Conservation (phyloP, 2,113 vertebrate species). For the Sus scrofa region DNA sequence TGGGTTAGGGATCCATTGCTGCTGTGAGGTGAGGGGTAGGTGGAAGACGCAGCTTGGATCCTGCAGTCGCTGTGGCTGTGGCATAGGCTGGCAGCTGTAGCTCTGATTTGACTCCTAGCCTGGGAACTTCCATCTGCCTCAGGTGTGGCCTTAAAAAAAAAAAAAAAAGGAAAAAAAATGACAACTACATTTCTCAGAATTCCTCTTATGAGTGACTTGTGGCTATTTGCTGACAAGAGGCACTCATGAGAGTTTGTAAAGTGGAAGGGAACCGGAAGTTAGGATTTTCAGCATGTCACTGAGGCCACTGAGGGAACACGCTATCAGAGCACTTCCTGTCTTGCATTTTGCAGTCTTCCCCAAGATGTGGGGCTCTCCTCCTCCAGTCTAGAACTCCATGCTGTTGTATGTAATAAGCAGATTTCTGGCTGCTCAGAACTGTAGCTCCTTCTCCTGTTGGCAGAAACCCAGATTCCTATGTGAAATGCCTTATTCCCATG, state of each 20-base stretch:
- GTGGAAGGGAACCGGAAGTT: not conserved
- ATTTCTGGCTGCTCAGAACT: not conserved
- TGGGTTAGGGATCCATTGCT: no score
- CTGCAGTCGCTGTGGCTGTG: no score
- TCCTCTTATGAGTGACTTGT: not conserved
- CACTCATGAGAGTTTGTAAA: not conserved
- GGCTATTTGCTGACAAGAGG: not conserved
- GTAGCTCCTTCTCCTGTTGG: not conserved
- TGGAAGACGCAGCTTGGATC: no score
- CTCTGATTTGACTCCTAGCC: no score
- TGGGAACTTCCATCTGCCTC: no score
- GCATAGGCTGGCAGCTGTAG: no score
- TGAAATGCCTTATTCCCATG: not conserved
- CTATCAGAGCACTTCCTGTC: not conserved
- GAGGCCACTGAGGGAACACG: fast-evolving
- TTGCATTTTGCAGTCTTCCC: fast-evolving
- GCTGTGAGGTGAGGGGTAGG: no score
- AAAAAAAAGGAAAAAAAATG: no score
- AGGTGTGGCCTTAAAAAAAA: no score
- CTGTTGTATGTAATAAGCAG: no score
- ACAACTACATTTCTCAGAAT: not conserved
- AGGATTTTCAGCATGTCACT: not conserved
- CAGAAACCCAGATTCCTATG: not conserved
- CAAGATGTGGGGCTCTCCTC: fast-evolving
- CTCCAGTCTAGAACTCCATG: no score